phyloP scores from a whole-genome alignment of 2,113 vertebrate genomes.

The Pygoscelis antarcticus region DNA sequence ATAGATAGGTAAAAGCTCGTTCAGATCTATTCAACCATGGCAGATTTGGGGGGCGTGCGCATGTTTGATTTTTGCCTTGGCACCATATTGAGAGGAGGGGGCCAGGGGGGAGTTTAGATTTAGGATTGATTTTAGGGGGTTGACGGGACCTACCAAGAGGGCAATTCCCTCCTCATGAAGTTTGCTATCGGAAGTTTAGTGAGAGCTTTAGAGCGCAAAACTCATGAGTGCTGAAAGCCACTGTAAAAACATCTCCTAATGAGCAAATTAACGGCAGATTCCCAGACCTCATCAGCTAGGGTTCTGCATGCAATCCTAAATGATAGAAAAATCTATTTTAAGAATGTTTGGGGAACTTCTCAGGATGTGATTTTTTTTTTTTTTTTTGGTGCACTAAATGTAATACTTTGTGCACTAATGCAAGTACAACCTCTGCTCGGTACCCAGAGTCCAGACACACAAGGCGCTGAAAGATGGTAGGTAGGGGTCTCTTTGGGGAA shows the following conservation, averaged over 20 bases:
- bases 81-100: background rate
- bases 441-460: background rate
- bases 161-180: background rate
- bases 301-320: background rate
- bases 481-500: background rate
- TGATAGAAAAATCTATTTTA: constrained; percentile 37
- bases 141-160: background rate
- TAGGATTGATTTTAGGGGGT: background rate
- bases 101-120: background rate
- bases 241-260: background rate
- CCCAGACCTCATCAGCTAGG: constrained; percentile 16
- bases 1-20: background rate
- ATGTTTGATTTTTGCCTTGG: background rate
- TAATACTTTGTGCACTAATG: background rate
- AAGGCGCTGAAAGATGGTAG: background rate
- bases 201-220: background rate
- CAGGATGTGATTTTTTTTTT: background rate
- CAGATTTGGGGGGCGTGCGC: accelerated
- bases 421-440: background rate
- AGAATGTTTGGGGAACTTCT: constrained; percentile 39
- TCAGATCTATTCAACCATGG: background rate
- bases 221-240: background rate
- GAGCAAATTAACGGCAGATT: constrained; percentile 30
- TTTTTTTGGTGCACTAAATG: background rate
- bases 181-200: background rate